A percentile compares a stretch with the other conserved stretches of the same genome.
Conservation (phyloP, 1,140 invertebrate species). For the Calycopis cecrops region DNA sequence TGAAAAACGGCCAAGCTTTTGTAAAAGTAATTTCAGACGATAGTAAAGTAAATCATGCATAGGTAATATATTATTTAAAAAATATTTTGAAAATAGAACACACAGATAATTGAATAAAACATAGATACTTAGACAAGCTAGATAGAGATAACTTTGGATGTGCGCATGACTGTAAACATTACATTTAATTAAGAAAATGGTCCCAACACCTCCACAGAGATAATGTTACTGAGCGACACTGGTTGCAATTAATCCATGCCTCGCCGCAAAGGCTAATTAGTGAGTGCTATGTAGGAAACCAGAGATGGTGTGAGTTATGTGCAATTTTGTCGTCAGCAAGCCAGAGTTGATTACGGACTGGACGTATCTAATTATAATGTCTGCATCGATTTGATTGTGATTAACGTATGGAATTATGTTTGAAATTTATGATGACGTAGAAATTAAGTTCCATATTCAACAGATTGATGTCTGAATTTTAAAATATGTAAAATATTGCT, state of each 20-base stretch:
- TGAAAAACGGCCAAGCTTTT: too few relatives aligned
- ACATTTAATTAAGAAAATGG: slow-evolving; percentile 62
- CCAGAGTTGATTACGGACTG: slow-evolving; percentile 28
- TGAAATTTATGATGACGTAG: not conserved
- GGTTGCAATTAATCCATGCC: slow-evolving; percentile 62
- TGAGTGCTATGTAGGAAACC: slow-evolving; percentile 48
- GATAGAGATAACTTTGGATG: not conserved
- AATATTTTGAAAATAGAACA: too few relatives aligned
- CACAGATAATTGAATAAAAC: too few relatives aligned
- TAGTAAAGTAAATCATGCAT: too few relatives aligned
- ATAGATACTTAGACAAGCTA: too few relatives aligned
- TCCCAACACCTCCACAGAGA: slow-evolving; percentile 41
- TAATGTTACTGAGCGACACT: slow-evolving; percentile 48
- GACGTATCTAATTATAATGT: slow-evolving; percentile 27
- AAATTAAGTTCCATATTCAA: not conserved
- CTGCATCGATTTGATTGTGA: not conserved
- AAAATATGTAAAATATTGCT: too few relatives aligned
- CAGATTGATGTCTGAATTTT: too few relatives aligned
- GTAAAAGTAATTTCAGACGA: too few relatives aligned
- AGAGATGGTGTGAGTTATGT: slow-evolving; percentile 56
- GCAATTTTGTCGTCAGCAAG: slow-evolving; percentile 37
- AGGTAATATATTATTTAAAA: too few relatives aligned
- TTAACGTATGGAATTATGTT: slow-evolving; percentile 20
- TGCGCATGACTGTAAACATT: slow-evolving; percentile 41
- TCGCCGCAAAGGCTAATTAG: slow-evolving; percentile 57